phyloP scores from a whole-genome alignment of 2,113 vertebrate genomes.

The Corythornis vintsioides region DNA sequence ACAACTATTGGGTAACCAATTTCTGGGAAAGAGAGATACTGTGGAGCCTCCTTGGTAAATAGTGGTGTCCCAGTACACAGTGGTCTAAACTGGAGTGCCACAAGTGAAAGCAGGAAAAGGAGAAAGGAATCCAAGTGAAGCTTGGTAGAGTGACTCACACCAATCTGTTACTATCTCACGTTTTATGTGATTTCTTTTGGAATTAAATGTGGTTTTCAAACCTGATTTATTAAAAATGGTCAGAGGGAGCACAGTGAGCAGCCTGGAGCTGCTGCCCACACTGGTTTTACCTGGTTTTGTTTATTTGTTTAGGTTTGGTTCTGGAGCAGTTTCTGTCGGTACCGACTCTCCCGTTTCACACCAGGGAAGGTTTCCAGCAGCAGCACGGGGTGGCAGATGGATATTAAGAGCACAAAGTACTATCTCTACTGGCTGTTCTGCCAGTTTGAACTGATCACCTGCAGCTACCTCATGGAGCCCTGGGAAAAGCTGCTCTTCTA shows the following conservation, averaged over 20 bases:
- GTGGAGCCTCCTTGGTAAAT: neutral
- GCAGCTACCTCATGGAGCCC: slow-evolving; percentile 92
- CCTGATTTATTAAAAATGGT: neutral
- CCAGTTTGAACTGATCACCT: slow-evolving; percentile 95
- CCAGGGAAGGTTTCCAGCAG: neutral
- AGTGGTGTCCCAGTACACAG: neutral
- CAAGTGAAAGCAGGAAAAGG: neutral
- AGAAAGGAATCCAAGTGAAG: neutral
- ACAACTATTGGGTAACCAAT: neutral
- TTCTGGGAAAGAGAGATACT: neutral
- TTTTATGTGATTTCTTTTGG: neutral
- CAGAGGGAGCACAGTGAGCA: neutral
- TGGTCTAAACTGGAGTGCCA: neutral
- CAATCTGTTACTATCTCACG: neutral
- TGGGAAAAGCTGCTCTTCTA: slow-evolving; percentile 94
- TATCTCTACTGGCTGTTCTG: slow-evolving; percentile 92
- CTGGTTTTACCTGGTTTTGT: neutral
- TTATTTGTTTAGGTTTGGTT: neutral
- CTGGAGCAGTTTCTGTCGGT: neutral
- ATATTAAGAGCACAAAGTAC: slow-evolving; percentile 79
- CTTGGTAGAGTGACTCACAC: neutral
- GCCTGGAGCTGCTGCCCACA: neutral
- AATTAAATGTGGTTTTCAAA: neutral
- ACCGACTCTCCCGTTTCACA: neutral
- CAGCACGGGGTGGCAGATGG: slow-evolving; percentile 71